Evolutionary conservation across 2,113 vertebrate species (phyloP).

Genomic region (Illadopsis cleaveri): DNA sequence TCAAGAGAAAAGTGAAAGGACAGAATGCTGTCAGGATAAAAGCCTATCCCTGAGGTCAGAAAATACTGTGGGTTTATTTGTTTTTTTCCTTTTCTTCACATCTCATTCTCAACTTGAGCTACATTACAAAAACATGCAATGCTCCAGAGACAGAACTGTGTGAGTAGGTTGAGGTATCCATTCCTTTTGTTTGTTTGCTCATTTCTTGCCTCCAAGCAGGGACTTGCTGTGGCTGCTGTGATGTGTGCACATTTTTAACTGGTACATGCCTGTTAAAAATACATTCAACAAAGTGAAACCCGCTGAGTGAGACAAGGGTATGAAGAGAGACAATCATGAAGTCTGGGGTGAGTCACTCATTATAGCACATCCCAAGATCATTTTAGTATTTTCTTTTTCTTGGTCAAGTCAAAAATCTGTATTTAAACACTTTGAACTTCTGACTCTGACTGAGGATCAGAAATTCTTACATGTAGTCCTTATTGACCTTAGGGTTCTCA

Average conservation of each 20-base stretch:
- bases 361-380: not conserved
- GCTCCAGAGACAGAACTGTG: not conserved
- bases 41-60: not conserved
- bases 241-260: not conserved
- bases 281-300: not conserved
- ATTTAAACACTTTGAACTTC: not conserved
- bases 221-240: not conserved
- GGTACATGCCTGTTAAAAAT: not conserved
- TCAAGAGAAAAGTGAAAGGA: not conserved
- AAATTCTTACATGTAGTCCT: not conserved
- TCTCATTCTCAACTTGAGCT: not conserved
- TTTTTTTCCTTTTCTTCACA: not conserved
- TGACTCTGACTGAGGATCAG: not conserved
- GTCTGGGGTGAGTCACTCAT: not conserved
- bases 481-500: not conserved
- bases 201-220: not conserved
- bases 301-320: not conserved
- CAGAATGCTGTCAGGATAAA: not conserved
- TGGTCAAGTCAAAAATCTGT: not conserved
- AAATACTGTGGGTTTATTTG: not conserved
- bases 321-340: not conserved
- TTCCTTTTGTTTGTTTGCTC: not conserved
- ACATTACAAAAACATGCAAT: not conserved
- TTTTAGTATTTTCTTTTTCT: not conserved
- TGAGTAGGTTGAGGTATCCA: not conserved